Percentiles rank a stretch among this genome's conserved stretches.
These are phyloP conservation scores for Oxyura jamaicensis DNA, from an alignment of 2,113 vertebrate species.

Conservation along the genomic window DNA sequence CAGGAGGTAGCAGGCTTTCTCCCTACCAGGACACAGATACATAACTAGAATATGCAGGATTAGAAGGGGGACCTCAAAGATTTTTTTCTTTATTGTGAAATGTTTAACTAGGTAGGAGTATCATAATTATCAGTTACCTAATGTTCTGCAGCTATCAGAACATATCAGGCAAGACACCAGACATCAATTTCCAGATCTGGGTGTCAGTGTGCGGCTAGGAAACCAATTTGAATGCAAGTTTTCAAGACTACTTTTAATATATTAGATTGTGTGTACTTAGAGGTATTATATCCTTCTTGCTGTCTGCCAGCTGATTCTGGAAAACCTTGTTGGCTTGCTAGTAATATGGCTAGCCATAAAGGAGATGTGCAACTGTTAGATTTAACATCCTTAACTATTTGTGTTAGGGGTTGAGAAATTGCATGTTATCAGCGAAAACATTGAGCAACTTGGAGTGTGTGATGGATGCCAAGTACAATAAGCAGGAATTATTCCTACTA, in stretches of 20 bases:
- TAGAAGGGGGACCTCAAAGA: neutral
- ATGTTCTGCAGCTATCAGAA: neutral
- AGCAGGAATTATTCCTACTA: neutral
- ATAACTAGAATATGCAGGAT: neutral
- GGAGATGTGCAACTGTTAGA: neutral
- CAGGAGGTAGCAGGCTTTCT: neutral
- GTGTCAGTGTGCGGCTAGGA: neutral
- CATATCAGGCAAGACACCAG: neutral
- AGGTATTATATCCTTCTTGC: neutral
- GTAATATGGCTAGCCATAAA: neutral
- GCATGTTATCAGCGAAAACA: neutral
- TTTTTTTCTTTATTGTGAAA: neutral
- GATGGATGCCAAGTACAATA: neutral
- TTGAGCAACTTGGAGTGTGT: neutral
- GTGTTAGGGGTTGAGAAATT: neutral
- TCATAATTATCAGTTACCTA: rapidly evolving
- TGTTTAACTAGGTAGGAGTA: neutral
- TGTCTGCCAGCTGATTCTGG: neutral
- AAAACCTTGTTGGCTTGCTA: neutral
- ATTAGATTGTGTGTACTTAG: neutral
- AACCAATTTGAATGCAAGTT: neutral
- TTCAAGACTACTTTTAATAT: neutral
- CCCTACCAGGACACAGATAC: neutral
- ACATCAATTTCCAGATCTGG: neutral
- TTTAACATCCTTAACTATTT: neutral